Percentiles rank a stretch among this genome's conserved stretches.
phyloP scores from a whole-genome alignment of 2,797 vertebrate species.

The Pachyuromys duprasi region DNA sequence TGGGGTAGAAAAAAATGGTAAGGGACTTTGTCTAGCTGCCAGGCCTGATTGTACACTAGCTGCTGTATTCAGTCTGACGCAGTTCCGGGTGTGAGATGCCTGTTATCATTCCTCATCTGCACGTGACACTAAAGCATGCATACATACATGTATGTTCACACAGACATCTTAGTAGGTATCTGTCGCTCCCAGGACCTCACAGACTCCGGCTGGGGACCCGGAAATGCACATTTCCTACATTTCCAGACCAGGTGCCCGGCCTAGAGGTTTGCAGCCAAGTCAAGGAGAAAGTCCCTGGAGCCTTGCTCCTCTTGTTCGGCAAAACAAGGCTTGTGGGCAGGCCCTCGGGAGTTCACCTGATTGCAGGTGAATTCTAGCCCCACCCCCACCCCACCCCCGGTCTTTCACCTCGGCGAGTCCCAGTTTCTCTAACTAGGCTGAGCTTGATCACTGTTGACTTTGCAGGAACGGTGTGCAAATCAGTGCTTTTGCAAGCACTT shows the following conservation, averaged over 20 bases:
- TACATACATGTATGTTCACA: neutral
- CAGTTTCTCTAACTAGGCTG: conserved; percentile 52
- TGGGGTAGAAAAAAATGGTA: neutral
- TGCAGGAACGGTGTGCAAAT: conserved; percentile 55
- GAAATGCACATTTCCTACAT: neutral
- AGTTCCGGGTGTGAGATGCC: neutral
- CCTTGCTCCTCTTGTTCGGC: neutral
- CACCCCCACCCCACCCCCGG: neutral
- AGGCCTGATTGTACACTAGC: neutral
- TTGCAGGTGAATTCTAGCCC: conserved; percentile 46
- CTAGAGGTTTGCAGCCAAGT: neutral
- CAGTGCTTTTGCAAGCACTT: neutral
- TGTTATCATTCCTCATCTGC: neutral
- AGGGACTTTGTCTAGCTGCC: neutral
- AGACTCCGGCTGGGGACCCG: neutral
- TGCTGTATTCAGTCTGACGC: neutral
- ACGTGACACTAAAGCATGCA: neutral
- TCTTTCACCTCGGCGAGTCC: conserved; percentile 4
- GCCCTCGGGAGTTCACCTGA: conserved; percentile 15
- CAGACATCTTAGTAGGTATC: neutral
- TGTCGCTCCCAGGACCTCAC: neutral
- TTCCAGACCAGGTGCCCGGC: neutral
- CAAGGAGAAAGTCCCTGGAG: neutral
- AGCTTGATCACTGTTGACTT: neutral
- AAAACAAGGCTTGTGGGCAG: conserved; percentile 32